Evolutionary conservation across 2,888 invertebrate species (phyloP), one percentile per base, ranked within the genome.

Genomic region (Nomada fabriciana): DNA sequence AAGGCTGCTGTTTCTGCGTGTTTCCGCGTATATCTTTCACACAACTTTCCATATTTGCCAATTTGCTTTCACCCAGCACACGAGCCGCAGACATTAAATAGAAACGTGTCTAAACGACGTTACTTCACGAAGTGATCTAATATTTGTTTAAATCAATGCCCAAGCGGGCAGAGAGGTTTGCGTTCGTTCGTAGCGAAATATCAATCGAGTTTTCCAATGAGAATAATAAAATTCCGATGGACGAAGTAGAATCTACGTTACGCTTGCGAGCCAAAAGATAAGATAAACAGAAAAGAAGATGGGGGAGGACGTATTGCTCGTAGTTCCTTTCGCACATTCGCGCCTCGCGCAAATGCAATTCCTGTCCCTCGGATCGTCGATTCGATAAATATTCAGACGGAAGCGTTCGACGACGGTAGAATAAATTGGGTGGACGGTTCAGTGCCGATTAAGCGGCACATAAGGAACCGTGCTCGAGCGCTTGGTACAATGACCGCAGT

Each of bases 401-500:
- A 63, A 43, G 55, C 60, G 71, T 63, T 20, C 55, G 60, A 77
- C 67, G 52, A 72, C 36, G 15, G 13, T 63, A 5, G 63, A 69
- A 73, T 73, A 67, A 64, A 64, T 79, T 60, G 23, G 9, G 5
- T 68, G 29, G 13, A 15, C 61, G 53, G 29, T 10, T 61, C 43
- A 72, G 47, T 73, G 57, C 59, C 25, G 18, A 52, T 25, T 25
- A 50, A 25, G n/a, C 47, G 10, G 20, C 60, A 23, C 3, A 36
- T 25, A 50, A 64, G 29, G 73, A 79, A 55, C 15, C 29, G 29
- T 7, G 25, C 43, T 10, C 43, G 53, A 53, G 9, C 15, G 15
- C 43, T 52, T 23, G 42, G 80, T 79, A 79, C 81, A 74, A 65
- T 69, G 81, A 79, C 80, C 81, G 68, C 15, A 50, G 53, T 55